These are phyloP conservation scores for Pandemis heparana DNA, from an alignment of 2,888 invertebrate genomes.

Conservation along the genomic window DNA sequence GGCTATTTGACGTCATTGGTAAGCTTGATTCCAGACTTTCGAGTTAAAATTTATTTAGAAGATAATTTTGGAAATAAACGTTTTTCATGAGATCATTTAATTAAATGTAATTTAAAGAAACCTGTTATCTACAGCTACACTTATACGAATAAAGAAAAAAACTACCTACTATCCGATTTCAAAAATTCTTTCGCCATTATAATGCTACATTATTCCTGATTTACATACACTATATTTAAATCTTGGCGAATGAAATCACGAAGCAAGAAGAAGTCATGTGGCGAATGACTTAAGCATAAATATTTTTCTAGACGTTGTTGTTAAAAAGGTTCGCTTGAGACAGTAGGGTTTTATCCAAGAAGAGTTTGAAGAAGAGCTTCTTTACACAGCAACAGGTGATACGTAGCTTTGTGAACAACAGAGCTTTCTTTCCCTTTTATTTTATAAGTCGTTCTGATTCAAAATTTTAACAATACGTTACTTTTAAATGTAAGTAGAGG, in stretches of 20 bases:
- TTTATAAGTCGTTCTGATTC: too few species aligned
- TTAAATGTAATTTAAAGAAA: not conserved
- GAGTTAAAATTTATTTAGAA: not conserved
- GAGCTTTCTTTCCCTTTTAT: not conserved
- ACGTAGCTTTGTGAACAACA: not conserved
- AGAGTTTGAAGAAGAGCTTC: not conserved
- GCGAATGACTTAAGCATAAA: too few species aligned
- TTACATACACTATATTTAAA: too few species aligned
- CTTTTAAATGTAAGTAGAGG: too few species aligned
- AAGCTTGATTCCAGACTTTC: slow-evolving; percentile 17
- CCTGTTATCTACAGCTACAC: not conserved
- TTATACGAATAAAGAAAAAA: too few species aligned
- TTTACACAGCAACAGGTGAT: slow-evolving; percentile 3
- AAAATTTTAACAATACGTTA: not conserved
- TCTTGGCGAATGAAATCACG: too few species aligned
- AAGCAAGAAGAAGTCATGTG: too few species aligned
- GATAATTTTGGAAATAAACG: not conserved
- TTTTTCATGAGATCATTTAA: too few species aligned
- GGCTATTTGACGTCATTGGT: slow-evolving; percentile 39
- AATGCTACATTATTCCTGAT: too few species aligned
- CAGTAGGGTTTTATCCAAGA: not conserved
- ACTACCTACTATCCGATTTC: too few species aligned
- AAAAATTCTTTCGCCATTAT: too few species aligned
- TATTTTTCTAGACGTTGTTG: not conserved
- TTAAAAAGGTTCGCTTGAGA: not conserved